These are phyloP conservation scores for Hypomecis punctinalis DNA, from an alignment of 2,888 invertebrate genomes.

Conservation along the genomic window DNA sequence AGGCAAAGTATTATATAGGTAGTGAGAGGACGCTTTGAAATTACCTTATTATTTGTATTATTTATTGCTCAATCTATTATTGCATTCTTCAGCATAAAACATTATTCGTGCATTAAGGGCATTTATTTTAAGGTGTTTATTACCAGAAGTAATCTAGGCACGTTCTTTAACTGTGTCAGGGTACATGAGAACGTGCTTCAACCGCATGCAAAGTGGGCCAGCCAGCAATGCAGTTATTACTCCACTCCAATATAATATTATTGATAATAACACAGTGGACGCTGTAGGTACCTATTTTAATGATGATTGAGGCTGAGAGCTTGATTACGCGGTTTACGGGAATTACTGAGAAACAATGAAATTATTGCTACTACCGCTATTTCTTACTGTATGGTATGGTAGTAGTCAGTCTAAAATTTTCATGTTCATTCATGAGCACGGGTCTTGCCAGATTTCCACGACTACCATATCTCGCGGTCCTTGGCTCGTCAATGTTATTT, in stretches of 20 bases:
- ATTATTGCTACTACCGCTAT: too few relatives aligned
- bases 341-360: too few relatives aligned
- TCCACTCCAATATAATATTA: slow-evolving; percentile 13
- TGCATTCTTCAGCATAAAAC: not conserved
- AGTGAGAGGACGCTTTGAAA: too few relatives aligned
- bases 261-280: slow-evolving; percentile 13
- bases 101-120: slow-evolving; percentile 27
- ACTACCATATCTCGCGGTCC: too few relatives aligned
- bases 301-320: slow-evolving; percentile 4
- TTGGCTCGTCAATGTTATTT: too few relatives aligned
- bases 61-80: too few relatives aligned
- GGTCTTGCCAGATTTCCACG: too few relatives aligned
- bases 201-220: slow-evolving; percentile 62
- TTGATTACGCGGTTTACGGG: not conserved
- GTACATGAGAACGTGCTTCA: slow-evolving; percentile 61
- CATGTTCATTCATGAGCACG: too few relatives aligned
- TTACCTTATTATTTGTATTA: too few relatives aligned
- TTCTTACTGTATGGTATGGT: too few relatives aligned
- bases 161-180: slow-evolving; percentile 63
- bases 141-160: slow-evolving; percentile 57
- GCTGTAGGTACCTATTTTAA: not conserved
- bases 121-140: slow-evolving; percentile 30
- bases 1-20: too few relatives aligned
- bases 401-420: too few relatives aligned
- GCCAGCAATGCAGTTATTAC: slow-evolving; percentile 34